phyloP scores from a whole-genome alignment of 2,797 vertebrate species.

The Furcifer pardalis region DNA sequence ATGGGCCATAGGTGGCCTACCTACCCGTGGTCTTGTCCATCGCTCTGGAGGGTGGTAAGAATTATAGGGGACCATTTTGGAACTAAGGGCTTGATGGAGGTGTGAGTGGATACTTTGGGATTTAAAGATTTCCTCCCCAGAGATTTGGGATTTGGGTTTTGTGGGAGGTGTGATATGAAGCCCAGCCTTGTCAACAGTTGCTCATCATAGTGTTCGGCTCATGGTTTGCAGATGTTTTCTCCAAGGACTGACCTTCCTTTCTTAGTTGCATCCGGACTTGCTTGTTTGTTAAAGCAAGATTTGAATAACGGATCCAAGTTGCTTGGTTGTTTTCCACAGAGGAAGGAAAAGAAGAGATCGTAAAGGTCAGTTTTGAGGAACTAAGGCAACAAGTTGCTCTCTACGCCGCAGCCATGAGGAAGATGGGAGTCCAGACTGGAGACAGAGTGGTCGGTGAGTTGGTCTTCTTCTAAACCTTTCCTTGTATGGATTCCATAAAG shows the following conservation, averaged over 20 bases:
- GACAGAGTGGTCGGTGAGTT: slow-evolving; percentile 93
- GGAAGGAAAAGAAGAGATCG: slow-evolving; percentile 89
- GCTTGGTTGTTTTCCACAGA: slow-evolving; percentile 68
- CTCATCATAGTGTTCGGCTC: too few relatives aligned
- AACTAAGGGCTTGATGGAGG: background rate
- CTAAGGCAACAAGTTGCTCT: slow-evolving; percentile 87
- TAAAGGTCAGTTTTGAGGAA: slow-evolving; percentile 91
- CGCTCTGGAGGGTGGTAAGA: background rate
- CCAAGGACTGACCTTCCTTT: background rate
- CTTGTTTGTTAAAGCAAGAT: background rate
- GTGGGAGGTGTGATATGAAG: too few relatives aligned
- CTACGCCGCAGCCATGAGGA: slow-evolving; percentile 94
- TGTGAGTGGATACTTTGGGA: background rate
- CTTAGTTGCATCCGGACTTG: background rate
- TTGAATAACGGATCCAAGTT: background rate
- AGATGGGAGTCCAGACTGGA: slow-evolving; percentile 88
- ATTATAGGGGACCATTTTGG: background rate
- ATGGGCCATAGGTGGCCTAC: too few relatives aligned
- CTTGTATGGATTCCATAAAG: background rate
- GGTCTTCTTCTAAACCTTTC: too few relatives aligned
- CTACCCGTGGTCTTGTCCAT: too few relatives aligned
- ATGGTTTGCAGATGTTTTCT: background rate
- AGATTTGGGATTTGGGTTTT: too few relatives aligned
- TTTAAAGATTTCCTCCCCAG: too few relatives aligned
- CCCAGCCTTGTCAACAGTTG: too few relatives aligned